These are phyloP conservation scores for Nowickia ferox DNA, from an alignment of 2,888 invertebrate species.

Conservation along the genomic window DNA sequence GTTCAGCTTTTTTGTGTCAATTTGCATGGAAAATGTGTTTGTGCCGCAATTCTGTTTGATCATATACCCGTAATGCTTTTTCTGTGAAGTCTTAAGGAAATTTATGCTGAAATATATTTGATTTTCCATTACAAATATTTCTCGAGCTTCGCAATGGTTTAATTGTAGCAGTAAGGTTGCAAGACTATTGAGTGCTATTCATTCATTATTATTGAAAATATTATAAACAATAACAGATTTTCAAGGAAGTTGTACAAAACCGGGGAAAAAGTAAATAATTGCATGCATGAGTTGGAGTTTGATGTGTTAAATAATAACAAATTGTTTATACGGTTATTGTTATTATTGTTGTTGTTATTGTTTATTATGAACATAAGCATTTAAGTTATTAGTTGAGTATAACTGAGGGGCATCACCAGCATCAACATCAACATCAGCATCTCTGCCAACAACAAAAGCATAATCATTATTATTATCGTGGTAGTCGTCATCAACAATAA, in stretches of 20 bases:
- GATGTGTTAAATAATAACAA: constrained; percentile 64
- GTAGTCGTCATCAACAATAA: constrained; percentile 58
- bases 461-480: constrained; percentile 59
- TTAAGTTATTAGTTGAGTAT: constrained; percentile 59
- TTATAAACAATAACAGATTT: constrained; percentile 36
- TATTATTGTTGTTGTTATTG: constrained; percentile 57
- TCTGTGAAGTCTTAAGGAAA: too few relatives aligned
- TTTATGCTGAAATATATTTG: not conserved
- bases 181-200: constrained; percentile 17
- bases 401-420: constrained; percentile 56
- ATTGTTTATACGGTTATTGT: constrained; percentile 58
- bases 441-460: constrained; percentile 31
- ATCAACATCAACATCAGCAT: constrained; percentile 15
- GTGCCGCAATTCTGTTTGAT: too few relatives aligned
- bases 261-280: not conserved
- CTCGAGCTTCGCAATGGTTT: constrained; percentile 14
- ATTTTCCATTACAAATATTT: constrained; percentile 1
- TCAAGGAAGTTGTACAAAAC: constrained; percentile 39
- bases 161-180: constrained; percentile 16
- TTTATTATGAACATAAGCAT: constrained; percentile 60
- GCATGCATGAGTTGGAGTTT: not conserved
- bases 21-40: too few relatives aligned
- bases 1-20: too few relatives aligned
- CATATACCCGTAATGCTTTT: too few relatives aligned
- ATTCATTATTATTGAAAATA: constrained; percentile 26